phyloP scores from a whole-genome alignment of 2,888 invertebrate species.

The Norana najaformis region DNA sequence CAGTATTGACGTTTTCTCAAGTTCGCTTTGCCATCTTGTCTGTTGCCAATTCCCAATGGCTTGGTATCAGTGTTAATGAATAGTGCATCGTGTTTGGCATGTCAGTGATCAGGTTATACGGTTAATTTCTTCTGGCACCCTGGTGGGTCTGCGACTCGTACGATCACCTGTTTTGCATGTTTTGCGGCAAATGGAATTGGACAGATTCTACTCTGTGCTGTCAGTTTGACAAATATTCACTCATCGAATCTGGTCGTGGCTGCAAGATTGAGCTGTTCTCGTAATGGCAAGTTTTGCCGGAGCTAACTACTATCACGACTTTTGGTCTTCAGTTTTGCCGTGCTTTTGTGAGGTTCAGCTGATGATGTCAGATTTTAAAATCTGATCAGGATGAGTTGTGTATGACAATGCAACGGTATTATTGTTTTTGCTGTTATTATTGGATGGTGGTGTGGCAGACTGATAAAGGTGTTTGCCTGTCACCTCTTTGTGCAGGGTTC shows the following conservation, averaged over 20 bases:
- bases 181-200: neutral
- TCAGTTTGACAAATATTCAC: constrained; percentile 5
- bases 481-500: neutral
- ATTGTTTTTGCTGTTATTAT: too few species aligned
- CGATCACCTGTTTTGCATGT: neutral
- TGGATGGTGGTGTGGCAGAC: neutral
- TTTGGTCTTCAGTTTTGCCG: constrained; percentile 13
- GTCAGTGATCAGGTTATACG: neutral
- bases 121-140: constrained; percentile 1
- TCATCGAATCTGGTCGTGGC: neutral
- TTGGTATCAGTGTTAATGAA: neutral
- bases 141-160: neutral
- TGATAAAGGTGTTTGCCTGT: neutral
- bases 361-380: neutral
- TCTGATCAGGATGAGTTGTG: neutral
- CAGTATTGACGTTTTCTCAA: neutral
- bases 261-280: neutral
- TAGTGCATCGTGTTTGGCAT: neutral
- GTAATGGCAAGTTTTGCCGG: neutral
- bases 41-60: neutral
- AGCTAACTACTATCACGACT: neutral
- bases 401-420: neutral
- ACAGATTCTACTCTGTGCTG: neutral
- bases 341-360: neutral
- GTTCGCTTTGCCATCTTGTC: neutral